Evolutionary conservation across 2,888 invertebrate species (phyloP), one percentile per base, ranked within the genome.

Genomic region (Choreutis nemorana): DNA sequence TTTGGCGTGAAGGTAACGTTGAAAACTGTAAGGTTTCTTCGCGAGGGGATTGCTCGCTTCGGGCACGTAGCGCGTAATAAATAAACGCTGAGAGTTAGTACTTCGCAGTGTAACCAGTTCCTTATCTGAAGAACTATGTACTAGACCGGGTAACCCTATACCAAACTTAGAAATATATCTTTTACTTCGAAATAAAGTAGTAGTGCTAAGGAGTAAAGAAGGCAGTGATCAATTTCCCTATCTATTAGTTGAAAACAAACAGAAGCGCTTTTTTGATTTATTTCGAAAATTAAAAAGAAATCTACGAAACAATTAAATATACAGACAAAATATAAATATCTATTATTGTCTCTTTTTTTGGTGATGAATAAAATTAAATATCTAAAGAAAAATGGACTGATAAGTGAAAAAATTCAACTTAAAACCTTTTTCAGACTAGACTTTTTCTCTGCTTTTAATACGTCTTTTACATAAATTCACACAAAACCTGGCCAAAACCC

Each of bases 1-100:
- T 43, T 33, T 60, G 13, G 43, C 26, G 33, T 42, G 36, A 25
- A 36, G 21, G 22, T 41, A 33, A 31, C 32, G 36, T 39, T 27
- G 28, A 30, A 32, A 40, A 31, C 33, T 32, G 50, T 45, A 47
- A 46, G 30, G 21, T 30, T 35, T 34, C 31, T 40, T 40, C 48
- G 55, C 44, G 34, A 36, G 52, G 45, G 52, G 55, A 55, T 60
- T 53, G 53, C 54, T 55, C 48, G 70, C 66, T 68, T 51, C 53
- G 56, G 57, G 67, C 66, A 61, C 62, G 65, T 68, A 66, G 64
- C 66, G 57, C 54, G 54, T 64, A 58, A 67, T 73, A 72, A 75
- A 77, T 73, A 73, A 67, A 61, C 51, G 45, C 50, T 40, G 50
- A 65, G 67, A 71, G 58, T 71, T 68, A 71, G 59, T 59, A 51